Base-by-base conservation (phyloP, 2,113 vertebrate genomes). In the Eptesicus fuscus region DNA sequence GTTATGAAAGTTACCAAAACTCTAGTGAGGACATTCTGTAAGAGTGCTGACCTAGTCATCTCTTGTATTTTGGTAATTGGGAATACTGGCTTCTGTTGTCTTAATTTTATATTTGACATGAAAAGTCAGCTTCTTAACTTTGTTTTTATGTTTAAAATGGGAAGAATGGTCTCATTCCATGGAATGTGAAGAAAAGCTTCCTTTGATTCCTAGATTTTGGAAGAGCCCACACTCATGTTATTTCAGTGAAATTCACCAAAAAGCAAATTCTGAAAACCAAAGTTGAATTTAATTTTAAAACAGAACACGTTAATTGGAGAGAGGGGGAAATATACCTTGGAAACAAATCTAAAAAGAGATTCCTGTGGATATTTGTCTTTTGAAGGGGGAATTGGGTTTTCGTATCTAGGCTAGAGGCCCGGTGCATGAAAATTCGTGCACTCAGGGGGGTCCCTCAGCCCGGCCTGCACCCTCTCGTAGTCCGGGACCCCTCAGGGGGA, bases 161-260 rank as follows among this genome's bases (percentile, higher is more conserved):
- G n/a, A 85, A 59, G 37, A 65, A 6, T 7, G 9, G 47, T 40
- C n/a, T 71, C 2, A 3, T 73, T 78, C 61, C 18, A 1, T 67
- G 59, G 18, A 51, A n/a, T 47, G 65, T 3, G 47, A 65, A 80
- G 65, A 59, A 87, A 37, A 69, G 11, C 35, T 40, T 25, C 30
- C n/a, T 78, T n/a, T 20, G 63, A 70, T 7, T 71, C 65, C 61
- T 59, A 40, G 42, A 63, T 44, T 47, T 53, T 37, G 25, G 28
- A 65, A 74, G 63, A 93, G 11, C 13, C 63, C 47, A 8, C 40
- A 20, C 65, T 93, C 53, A 10, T 20, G 16, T 70, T 35, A 35
- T 77, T 86, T 86, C 20, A 49, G 59, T 90, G 76, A 93, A 47
- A 90, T 87, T 92, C 63, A 83, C n/a, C 63, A 61, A 23, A 87